phyloP scores from a whole-genome alignment of 1,140 invertebrate genomes.

The Antheraea pernyi region DNA sequence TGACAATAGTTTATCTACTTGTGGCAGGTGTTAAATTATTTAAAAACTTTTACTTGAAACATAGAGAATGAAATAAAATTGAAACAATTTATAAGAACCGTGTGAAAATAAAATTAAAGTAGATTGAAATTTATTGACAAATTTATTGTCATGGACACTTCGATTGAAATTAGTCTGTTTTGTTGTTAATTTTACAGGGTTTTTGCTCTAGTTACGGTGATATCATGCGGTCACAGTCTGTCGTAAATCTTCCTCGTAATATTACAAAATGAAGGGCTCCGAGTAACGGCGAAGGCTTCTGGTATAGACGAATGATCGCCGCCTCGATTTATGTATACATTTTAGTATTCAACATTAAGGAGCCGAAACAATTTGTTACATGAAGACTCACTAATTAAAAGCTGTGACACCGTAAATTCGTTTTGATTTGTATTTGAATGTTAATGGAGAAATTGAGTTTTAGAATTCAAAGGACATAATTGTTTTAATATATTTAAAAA shows the following conservation, averaged over 20 bases:
- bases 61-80: too few relatives aligned
- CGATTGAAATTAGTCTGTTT: too few relatives aligned
- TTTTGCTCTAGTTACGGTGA: conserved; percentile 16
- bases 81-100: too few relatives aligned
- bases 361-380: conserved; percentile 38
- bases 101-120: too few relatives aligned
- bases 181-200: conserved; percentile 9
- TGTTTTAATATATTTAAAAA: too few relatives aligned
- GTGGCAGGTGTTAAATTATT: too few relatives aligned
- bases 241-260: conserved; percentile 36
- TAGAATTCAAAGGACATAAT: too few relatives aligned
- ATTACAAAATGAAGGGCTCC: conserved; percentile 34
- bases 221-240: conserved; percentile 23
- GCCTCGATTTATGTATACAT: conserved; percentile 43
- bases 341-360: conserved; percentile 19
- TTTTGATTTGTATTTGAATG: conserved; percentile 6
- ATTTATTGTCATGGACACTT: too few relatives aligned
- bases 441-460: neutral
- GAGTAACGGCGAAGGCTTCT: conserved; percentile 32
- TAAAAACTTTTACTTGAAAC: too few relatives aligned
- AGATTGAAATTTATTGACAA: too few relatives aligned
- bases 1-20: too few relatives aligned
- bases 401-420: conserved; percentile 7
- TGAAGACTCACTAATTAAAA: conserved; percentile 27
- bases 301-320: conserved; percentile 40